These are phyloP conservation scores for Sinocyclocheilus grahami DNA, from an alignment of 2,113 vertebrate genomes.

Conservation along the genomic window DNA sequence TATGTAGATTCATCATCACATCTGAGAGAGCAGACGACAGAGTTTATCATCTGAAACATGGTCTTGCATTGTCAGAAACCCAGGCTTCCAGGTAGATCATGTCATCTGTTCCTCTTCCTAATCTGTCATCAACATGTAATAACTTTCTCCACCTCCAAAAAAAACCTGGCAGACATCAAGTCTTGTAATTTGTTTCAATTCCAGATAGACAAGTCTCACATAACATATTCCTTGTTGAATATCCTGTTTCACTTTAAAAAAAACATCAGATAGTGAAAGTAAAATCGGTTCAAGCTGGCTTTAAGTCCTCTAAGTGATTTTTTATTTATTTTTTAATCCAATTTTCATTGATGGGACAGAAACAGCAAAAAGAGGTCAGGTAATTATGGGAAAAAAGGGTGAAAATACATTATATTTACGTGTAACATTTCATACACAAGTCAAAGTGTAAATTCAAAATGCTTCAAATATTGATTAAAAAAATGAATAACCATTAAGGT, in stretches of 20 bases:
- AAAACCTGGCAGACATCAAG: neutral
- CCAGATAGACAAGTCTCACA: neutral
- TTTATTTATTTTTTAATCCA: neutral
- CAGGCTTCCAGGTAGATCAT: neutral
- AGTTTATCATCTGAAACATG: neutral
- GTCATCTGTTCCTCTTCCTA: neutral
- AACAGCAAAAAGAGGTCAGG: neutral
- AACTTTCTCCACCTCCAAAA: neutral
- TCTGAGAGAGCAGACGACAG: slow-evolving; percentile 61
- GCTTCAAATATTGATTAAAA: too few relatives aligned
- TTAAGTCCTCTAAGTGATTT: neutral
- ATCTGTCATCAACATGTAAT: neutral
- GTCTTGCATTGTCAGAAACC: neutral
- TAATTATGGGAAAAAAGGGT: neutral
- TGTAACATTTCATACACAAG: too few relatives aligned
- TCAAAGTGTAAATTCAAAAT: too few relatives aligned
- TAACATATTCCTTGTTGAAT: neutral
- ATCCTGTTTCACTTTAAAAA: neutral
- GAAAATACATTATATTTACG: neutral
- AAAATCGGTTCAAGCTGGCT: neutral
- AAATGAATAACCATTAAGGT: too few relatives aligned
- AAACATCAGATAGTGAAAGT: neutral
- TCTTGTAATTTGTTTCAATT: neutral
- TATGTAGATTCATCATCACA: slow-evolving; percentile 81
- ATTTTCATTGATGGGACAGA: neutral